Evolutionary conservation across 2,888 invertebrate genomes (phyloP), one percentile per base, ranked within the genome.

Genomic region (Hemithea aestivaria): DNA sequence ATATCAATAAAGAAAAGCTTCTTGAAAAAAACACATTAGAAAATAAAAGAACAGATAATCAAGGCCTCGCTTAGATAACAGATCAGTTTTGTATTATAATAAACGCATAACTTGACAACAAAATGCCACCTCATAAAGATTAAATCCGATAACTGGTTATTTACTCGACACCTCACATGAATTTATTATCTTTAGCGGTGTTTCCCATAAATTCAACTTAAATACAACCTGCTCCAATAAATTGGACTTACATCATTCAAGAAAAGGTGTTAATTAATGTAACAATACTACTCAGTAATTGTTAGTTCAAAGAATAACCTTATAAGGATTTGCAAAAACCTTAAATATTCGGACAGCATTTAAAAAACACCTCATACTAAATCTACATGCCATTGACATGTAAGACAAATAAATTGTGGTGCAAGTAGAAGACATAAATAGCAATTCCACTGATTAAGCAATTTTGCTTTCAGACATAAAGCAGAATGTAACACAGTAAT

Each of bases 171-270:
- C 32, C 29, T 38, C 8, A 36, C 10, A 10, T 12, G 12, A 29
- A 37, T 34, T 38, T 37, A 48, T 41, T 31, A 27, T 27, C 31
- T 24, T 10, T 23, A 26, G 16, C 10, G 9, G 26, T 7, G 20
- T 31, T 31, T 12, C 24, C 33, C 35, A 37, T 45, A 40, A 42
- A 45, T 30, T 33, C 20, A 20, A 31, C 27, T 30, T 42, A 24
- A 16, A 20, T 26, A 8, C 8, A n/a, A 42, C n/a, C 16, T 38
- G 10, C 21, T 26, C 11, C 21, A 32, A 16, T 24, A 35, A 24
- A 29, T 21, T 21, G 21, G 16, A 20, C 9, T 24, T 6, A 31
- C 22, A 25, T 25, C 24, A 25, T 10, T 32, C 3, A 25, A 20
- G 10, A 25, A 12, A 21, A 31, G n/a, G 16, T 16, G 5, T 26